Evolutionary conservation across 2,888 invertebrate species (phyloP), one percentile per base, ranked within the genome.

Genomic region (Microchrysa polita): DNA sequence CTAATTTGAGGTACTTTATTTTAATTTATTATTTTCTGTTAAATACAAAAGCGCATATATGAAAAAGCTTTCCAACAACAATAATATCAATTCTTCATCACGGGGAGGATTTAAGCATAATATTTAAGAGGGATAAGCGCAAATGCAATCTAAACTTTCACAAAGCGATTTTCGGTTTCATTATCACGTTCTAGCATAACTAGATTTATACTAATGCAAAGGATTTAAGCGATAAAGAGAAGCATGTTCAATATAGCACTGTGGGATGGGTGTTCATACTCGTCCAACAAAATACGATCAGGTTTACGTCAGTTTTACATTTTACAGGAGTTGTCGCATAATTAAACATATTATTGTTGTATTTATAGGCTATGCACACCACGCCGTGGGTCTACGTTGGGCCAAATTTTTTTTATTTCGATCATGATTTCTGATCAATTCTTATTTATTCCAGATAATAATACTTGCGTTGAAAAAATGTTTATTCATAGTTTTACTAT

Each of bases 361-460:
- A n/a, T n/a, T n/a, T n/a, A n/a, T n/a, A 69, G 20, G 42, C 34
- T 74, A 71, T 76, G 77, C 77, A 77, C 78, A 78, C 78, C 76
- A 77, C 77, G 76, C 77, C 74, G 76, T 77, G 77, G 76, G 75
- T 77, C 78, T 78, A 78, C 78, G 77, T 75, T 76, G 77, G 77
- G 77, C 78, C 77, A 77, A 78, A 77, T 74, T 74, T 74, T 74
- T 74, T 74, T 12, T n/a, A 53, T 63, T 74, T 73, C 42, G n/a
- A n/a, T n/a, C 10, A 59, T 67, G 60, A 10, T 52, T 63, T 53
- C 22, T 65, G 55, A 27, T 44, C 71, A 18, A 40, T 67, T 69
- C 42, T 63, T 23, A 57, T 55, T 14, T 52, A n/a, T 40, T 55
- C 42, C 12, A 34, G 1, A 27, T 61, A 14, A 57, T n/a, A n/a